Conservation (phyloP, 2,113 vertebrate species). For the Paraplagusia blochii region DNA sequence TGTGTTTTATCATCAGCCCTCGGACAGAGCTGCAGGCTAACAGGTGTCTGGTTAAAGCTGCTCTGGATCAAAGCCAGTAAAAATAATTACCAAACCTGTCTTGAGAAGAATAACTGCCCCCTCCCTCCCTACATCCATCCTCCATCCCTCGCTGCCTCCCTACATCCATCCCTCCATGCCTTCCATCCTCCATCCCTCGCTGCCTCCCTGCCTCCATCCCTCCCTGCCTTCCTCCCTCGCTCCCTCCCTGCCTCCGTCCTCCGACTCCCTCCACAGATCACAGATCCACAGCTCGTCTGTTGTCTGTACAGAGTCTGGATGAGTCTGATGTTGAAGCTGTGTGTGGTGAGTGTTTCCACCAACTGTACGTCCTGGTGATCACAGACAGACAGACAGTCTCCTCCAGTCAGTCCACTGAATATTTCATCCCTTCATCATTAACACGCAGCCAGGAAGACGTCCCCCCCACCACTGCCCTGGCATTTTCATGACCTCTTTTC, state of each 20-base stretch:
- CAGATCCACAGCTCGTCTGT: slow-evolving; percentile 18
- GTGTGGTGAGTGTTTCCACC: not conserved
- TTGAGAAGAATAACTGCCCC: slow-evolving; percentile 52
- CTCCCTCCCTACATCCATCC: slow-evolving; percentile 19
- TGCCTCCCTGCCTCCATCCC: slow-evolving; percentile 32
- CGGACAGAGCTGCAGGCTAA: slow-evolving; percentile 62
- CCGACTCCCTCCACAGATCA: slow-evolving; percentile 32
- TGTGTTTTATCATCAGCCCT: slow-evolving; percentile 66
- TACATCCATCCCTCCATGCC: slow-evolving; percentile 29
- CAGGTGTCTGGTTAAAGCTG: slow-evolving; percentile 69
- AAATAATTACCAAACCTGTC: slow-evolving; percentile 69
- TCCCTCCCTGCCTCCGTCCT: slow-evolving; percentile 27
- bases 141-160: too few relatives aligned
- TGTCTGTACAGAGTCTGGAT: slow-evolving; percentile 30
- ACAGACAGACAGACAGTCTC: slow-evolving; percentile 8
- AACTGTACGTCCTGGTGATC: not conserved
- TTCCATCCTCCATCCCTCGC: too few relatives aligned
- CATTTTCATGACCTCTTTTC: slow-evolving; percentile 60
- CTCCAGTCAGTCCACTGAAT: slow-evolving; percentile 46
- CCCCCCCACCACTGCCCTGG: slow-evolving; percentile 45
- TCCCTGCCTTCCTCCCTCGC: slow-evolving; percentile 13
- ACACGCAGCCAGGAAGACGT: slow-evolving; percentile 58
- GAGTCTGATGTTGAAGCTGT: slow-evolving; percentile 10
- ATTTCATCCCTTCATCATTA: slow-evolving; percentile 74
- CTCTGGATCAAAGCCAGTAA: slow-evolving; percentile 73